phyloP scores from a whole-genome alignment of 2,888 invertebrate genomes.

The Ctenicera cuprea region DNA sequence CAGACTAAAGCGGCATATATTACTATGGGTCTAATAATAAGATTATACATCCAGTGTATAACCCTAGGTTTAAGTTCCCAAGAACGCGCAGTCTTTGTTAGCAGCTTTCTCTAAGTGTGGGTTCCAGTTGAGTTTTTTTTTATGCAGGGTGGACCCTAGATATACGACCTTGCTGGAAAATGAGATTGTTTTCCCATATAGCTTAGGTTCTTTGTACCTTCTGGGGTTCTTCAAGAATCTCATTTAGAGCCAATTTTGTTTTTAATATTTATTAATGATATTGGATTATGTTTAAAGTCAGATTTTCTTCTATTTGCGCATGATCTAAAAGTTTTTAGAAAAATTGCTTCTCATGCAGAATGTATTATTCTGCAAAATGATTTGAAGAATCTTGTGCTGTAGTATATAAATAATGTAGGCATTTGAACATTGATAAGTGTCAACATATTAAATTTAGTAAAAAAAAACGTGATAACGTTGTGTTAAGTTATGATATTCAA shows the following conservation, averaged over 20 bases:
- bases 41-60: too few species aligned
- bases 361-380: background rate
- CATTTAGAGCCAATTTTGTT: background rate
- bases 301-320: background rate
- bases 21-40: too few species aligned
- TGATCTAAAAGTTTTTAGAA: conserved; percentile 10
- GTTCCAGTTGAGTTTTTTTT: too few species aligned
- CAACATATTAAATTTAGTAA: background rate
- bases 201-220: background rate
- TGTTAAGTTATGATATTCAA: background rate
- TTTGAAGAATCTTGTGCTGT: background rate
- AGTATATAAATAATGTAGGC: background rate
- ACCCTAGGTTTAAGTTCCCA: too few species aligned
- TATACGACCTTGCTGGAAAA: too few species aligned
- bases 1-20: too few species aligned
- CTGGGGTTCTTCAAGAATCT: background rate
- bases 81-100: too few species aligned
- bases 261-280: background rate
- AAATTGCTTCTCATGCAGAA: background rate
- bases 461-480: background rate
- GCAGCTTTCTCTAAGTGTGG: too few species aligned
- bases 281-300: background rate
- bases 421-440: background rate
- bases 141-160: too few species aligned
- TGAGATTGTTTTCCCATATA: too few species aligned